Base-by-base conservation (phyloP, 2,888 invertebrate genomes). In the Ecliptopera silaceata region DNA sequence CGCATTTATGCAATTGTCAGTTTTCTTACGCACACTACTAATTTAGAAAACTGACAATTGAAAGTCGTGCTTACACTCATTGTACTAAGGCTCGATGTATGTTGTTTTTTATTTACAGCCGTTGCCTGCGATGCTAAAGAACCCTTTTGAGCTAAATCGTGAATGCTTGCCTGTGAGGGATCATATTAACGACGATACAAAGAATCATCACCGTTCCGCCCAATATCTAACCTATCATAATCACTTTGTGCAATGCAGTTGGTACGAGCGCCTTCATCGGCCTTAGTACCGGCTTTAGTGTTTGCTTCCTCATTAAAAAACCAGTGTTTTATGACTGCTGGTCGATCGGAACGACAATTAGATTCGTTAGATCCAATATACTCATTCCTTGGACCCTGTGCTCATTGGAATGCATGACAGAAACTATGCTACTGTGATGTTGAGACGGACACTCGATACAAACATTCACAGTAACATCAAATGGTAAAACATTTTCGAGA, bases 71-170 rank as follows among this genome's bases (percentile, higher is more conserved):
- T 82, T 85, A 71, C 74, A 77, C 70, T 77, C 83, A 83, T 78
- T 86, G 84, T 88, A 88, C 81, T 88, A 88, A 89, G 90, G 89
- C 90, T 88, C 90, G 89, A 88, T 90, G 86, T 91, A 88, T 91
- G 89, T 90, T 91, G 89, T 91, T 91, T 90, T 87, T 92, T 91
- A 91, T 91, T 92, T 90, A 88, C 92, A 92, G 92, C 89, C 84
- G 88, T 88, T 89, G 91, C 90, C 92, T 90, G 91, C 88, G 88
- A 90, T 89, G 90, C 90, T 90, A 90, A 86, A 88, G 84, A 90
- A 84, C 86, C 90, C 87, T 89, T 91, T 90, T 91, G 90, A 90
- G 89, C 89, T 91, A 91, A 88, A 90, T 85, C 88, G 89, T 90
- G 90, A 91, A 90, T 90, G 91, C 91, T 91, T 91, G 91, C 90